phyloP scores from a whole-genome alignment of 2,113 vertebrate genomes.

The Puffinus mauretanicus region DNA sequence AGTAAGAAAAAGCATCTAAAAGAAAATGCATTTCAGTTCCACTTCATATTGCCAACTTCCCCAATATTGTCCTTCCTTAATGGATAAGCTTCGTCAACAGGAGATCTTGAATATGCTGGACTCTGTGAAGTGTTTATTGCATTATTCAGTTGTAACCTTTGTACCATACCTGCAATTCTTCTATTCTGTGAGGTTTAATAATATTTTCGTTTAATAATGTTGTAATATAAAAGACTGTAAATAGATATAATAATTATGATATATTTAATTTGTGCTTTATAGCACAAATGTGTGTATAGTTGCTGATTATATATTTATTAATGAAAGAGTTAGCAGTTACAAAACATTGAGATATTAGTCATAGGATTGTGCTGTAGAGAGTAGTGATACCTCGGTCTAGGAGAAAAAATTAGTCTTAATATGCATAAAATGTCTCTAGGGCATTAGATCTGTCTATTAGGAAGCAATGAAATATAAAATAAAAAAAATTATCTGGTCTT shows the following conservation, averaged over 20 bases:
- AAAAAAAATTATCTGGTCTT: not conserved
- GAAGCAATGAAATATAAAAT: not conserved
- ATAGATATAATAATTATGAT: not conserved
- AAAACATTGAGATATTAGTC: not conserved
- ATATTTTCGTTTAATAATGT: not conserved
- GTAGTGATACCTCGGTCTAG: not conserved
- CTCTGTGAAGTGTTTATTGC: not conserved
- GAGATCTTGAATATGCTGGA: not conserved
- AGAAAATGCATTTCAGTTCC: slow-evolving; percentile 13
- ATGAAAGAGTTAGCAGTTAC: not conserved
- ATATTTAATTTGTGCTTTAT: not conserved
- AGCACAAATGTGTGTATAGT: not conserved
- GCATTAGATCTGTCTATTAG: not conserved
- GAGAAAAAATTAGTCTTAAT: not conserved
- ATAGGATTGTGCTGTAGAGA: not conserved
- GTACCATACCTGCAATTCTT: not conserved
- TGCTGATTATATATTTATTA: not conserved
- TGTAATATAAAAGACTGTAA: not conserved
- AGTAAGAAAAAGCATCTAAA: not conserved
- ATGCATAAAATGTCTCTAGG: not conserved
- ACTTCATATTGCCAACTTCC: not conserved
- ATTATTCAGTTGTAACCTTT: not conserved
- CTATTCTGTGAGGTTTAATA: not conserved
- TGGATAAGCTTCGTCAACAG: not conserved
- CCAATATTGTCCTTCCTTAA: not conserved